phyloP scores from a whole-genome alignment of 2,888 invertebrate species.

The Pristionchus fissidentatus region DNA sequence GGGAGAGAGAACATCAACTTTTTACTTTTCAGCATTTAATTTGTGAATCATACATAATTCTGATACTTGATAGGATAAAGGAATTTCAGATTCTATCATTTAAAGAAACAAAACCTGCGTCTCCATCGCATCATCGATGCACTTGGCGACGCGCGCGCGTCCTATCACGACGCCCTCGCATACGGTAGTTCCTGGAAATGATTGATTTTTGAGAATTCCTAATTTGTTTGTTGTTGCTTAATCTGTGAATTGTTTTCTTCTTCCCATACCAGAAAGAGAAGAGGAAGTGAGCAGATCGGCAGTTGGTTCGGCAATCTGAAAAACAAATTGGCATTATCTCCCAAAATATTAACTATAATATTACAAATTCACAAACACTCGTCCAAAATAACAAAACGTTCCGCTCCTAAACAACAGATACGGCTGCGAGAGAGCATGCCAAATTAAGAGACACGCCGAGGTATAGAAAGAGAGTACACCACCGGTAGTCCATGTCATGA shows the following conservation, averaged over 20 bases:
- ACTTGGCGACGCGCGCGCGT: constrained; percentile 84
- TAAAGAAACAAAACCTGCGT: no score
- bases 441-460: no score
- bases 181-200: constrained; percentile 83
- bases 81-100: not conserved
- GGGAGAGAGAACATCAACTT: no score
- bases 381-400: no score
- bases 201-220: not conserved
- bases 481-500: no score
- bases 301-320: constrained; percentile 33
- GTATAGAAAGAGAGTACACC: no score
- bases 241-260: constrained; percentile 10
- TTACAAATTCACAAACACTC: not conserved
- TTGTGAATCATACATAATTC: not conserved
- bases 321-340: no score
- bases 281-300: constrained; percentile 1
- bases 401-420: no score
- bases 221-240: not conserved
- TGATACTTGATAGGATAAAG: constrained; percentile 8
- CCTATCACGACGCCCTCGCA: constrained; percentile 83
- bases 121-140: constrained; percentile 81
- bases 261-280: constrained; percentile 44
- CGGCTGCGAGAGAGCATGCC: no score
- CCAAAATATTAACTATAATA: no score
- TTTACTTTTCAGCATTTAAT: not conserved